Conservation (phyloP, 1,140 invertebrate genomes). For the Drosophila pandora region DNA sequence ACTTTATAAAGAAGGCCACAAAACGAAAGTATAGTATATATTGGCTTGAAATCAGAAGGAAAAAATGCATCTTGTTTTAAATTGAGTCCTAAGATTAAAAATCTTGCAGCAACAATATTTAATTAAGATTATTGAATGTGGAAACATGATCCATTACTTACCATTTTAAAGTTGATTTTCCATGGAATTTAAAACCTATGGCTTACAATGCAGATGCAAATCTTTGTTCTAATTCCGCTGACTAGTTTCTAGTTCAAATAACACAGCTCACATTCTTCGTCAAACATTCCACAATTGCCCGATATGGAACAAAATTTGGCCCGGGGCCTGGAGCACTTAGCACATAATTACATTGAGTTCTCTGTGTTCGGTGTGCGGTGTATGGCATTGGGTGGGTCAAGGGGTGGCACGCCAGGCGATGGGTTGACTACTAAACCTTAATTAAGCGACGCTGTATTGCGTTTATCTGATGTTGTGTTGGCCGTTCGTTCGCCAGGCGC, state of each 20-base stretch:
- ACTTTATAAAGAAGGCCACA: background rate
- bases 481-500: conserved; percentile 1
- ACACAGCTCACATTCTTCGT: conserved; percentile 4
- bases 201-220: background rate
- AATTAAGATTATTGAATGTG: too few species aligned
- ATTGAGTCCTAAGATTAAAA: too few species aligned
- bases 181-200: background rate
- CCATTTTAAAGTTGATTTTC: background rate
- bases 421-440: conserved; percentile 40
- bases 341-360: conserved; percentile 57
- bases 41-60: background rate
- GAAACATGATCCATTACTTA: too few species aligned
- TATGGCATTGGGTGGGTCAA: background rate
- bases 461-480: conserved; percentile 46
- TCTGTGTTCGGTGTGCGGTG: conserved; percentile 11
- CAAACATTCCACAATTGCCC: conserved; percentile 21
- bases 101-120: too few species aligned
- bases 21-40: background rate
- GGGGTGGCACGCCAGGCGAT: background rate
- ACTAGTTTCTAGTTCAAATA: conserved; percentile 3
- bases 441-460: conserved; percentile 49
- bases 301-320: conserved; percentile 40
- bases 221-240: background rate
- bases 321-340: conserved; percentile 34
- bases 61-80: too few species aligned